These are phyloP conservation scores for Fragum sueziense DNA, from an alignment of 2,888 invertebrate genomes.

Conservation along the genomic window DNA sequence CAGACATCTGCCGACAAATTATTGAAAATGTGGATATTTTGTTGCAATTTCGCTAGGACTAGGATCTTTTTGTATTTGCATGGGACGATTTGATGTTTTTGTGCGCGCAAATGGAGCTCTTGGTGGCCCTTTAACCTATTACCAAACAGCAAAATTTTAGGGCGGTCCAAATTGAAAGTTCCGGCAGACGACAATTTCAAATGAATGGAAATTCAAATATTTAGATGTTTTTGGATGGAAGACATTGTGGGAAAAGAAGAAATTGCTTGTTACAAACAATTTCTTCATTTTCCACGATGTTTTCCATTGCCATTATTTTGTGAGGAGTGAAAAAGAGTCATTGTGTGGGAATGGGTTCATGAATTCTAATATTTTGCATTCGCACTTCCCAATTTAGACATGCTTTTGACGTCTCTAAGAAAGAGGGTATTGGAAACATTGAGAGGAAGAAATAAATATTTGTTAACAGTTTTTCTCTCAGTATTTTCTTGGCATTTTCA, in stretches of 20 bases:
- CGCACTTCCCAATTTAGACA: background rate
- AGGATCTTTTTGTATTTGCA: background rate
- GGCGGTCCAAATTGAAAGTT: too few species aligned
- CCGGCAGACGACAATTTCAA: too few species aligned
- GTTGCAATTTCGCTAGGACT: background rate
- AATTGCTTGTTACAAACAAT: background rate
- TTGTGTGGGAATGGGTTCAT: too few species aligned
- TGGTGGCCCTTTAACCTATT: too few species aligned
- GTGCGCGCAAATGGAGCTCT: background rate
- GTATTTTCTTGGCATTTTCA: background rate
- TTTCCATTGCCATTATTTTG: too few species aligned
- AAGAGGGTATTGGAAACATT: background rate
- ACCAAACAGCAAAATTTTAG: too few species aligned
- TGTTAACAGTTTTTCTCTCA: background rate
- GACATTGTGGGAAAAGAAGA: background rate
- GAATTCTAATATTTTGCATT: background rate
- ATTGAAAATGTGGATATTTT: too few species aligned
- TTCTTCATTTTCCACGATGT: conserved; percentile 2
- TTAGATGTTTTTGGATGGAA: too few species aligned
- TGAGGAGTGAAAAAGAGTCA: too few species aligned
- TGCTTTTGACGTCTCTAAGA: background rate
- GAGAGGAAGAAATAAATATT: background rate
- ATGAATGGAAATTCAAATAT: too few species aligned
- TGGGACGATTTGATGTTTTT: background rate
- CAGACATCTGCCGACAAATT: too few species aligned